Percentiles rank a stretch among this genome's conserved stretches.
These are phyloP conservation scores for Lithosia quadra DNA, from an alignment of 2,888 invertebrate species.

Conservation along the genomic window DNA sequence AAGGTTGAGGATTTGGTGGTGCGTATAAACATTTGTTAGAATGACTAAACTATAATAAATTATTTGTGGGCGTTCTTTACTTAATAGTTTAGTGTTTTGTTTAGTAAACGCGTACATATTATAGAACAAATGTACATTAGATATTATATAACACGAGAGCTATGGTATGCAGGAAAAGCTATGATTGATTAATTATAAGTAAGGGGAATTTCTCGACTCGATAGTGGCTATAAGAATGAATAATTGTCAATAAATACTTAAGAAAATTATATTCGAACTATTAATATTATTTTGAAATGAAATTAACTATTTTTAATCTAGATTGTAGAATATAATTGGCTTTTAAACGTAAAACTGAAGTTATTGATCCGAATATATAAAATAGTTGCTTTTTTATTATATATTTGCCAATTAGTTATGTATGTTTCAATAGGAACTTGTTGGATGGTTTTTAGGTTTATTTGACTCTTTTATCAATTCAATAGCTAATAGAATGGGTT, in stretches of 20 bases:
- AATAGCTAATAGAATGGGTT: neutral
- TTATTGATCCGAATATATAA: neutral
- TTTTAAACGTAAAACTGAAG: neutral
- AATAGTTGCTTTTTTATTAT: neutral
- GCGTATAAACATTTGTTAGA: slow-evolving; percentile 33
- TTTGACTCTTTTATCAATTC: neutral
- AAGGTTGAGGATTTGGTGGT: slow-evolving; percentile 16
- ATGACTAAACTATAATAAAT: slow-evolving; percentile 27
- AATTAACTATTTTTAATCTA: neutral
- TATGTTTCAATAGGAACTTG: neutral
- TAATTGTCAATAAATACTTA: neutral
- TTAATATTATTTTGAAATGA: neutral
- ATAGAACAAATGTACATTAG: slow-evolving; percentile 53
- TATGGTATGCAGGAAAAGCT: slow-evolving; percentile 31
- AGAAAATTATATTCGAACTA: neutral
- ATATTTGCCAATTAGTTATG: neutral
- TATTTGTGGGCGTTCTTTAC: slow-evolving; percentile 43
- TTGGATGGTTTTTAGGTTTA: neutral
- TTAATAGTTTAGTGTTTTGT: slow-evolving; percentile 45
- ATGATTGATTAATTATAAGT: slow-evolving; percentile 15
- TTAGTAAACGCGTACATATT: slow-evolving; percentile 47
- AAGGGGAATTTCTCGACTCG: slow-evolving; percentile 21
- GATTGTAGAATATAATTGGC: neutral
- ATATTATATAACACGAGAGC: slow-evolving; percentile 46
- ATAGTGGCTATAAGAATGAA: slow-evolving; percentile 11